phyloP scores from a whole-genome alignment of 2,797 vertebrate species.

The Lepus oiostolus region DNA sequence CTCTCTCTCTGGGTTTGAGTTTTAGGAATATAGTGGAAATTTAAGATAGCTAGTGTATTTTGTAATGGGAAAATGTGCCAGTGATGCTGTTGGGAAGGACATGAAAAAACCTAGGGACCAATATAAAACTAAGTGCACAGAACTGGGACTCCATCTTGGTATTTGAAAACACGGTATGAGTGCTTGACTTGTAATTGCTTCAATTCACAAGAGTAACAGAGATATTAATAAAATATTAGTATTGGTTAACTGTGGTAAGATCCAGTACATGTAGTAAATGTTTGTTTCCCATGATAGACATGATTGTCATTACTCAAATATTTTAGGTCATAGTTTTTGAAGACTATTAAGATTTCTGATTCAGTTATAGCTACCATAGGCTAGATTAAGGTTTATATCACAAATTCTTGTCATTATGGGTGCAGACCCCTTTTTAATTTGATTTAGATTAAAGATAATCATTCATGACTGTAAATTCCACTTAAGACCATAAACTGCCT shows the following conservation, averaged over 20 bases:
- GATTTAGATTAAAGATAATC: constrained; percentile 57
- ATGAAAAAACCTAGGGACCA: background rate
- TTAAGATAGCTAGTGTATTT: constrained; percentile 45
- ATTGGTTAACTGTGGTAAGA: constrained; percentile 14
- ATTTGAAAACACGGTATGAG: constrained; percentile 26
- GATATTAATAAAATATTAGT: constrained; percentile 55
- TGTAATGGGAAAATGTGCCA: constrained; percentile 33
- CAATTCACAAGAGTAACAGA: background rate
- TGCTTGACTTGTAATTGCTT: constrained; percentile 32
- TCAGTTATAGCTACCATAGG: constrained; percentile 34
- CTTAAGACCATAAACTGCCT: constrained; percentile 44
- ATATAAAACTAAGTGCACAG: background rate
- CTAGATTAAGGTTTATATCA: constrained; percentile 62
- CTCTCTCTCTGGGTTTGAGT: constrained; percentile 28
- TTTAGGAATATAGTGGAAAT: constrained; percentile 22
- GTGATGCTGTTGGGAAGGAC: constrained; percentile 27
- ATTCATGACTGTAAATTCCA: constrained; percentile 46
- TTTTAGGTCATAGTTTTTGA: constrained; percentile 32
- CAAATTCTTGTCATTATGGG: constrained; percentile 52
- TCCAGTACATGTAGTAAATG: background rate
- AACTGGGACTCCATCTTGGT: background rate
- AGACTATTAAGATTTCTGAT: constrained; percentile 54
- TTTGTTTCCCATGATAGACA: constrained; percentile 23
- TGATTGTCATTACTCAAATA: constrained; percentile 39
- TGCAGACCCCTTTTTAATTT: constrained; percentile 38